A percentile compares a stretch with the other conserved stretches of the same genome.
These are phyloP conservation scores for Brachyptera putata DNA, from an alignment of 2,888 invertebrate species.

Conservation along the genomic window DNA sequence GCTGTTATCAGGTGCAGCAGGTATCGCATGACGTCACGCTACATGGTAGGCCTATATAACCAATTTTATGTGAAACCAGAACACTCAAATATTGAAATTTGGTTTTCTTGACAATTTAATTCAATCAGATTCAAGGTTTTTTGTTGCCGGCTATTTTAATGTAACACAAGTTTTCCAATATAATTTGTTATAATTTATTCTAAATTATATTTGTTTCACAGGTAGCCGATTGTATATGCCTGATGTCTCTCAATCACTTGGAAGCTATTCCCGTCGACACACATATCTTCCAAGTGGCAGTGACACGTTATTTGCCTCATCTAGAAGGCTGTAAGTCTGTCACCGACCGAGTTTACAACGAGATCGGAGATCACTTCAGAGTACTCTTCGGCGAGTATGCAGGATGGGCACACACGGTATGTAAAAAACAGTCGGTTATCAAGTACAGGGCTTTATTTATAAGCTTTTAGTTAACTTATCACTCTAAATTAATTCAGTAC, in stretches of 20 bases:
- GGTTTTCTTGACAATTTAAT: too few relatives aligned
- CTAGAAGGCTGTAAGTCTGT: slow-evolving; percentile 69
- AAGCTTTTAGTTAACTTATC: background rate
- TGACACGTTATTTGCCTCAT: slow-evolving; percentile 73
- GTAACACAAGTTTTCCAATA: too few relatives aligned
- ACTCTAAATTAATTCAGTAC: too few relatives aligned
- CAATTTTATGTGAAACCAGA: too few relatives aligned
- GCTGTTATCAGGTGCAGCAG: too few relatives aligned
- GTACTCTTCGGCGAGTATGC: slow-evolving; percentile 78
- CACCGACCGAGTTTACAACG: slow-evolving; percentile 76
- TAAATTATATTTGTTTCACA: slow-evolving; percentile 48
- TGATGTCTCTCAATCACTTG: slow-evolving; percentile 90
- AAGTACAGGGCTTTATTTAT: background rate
- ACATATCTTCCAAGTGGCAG: slow-evolving; percentile 90
- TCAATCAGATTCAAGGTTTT: too few relatives aligned
- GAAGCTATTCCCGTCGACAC: slow-evolving; percentile 93
- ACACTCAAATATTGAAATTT: too few relatives aligned
- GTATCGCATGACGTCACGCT: too few relatives aligned
- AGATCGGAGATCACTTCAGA: slow-evolving; percentile 79
- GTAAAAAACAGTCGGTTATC: slow-evolving; percentile 38
- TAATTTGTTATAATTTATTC: too few relatives aligned
- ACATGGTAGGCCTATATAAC: too few relatives aligned
- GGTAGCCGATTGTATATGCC: slow-evolving; percentile 96
- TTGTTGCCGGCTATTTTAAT: too few relatives aligned
- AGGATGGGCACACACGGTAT: slow-evolving; percentile 94